Evolutionary conservation across 2,113 vertebrate genomes (phyloP).

Genomic region (Myotis davidii): DNA sequence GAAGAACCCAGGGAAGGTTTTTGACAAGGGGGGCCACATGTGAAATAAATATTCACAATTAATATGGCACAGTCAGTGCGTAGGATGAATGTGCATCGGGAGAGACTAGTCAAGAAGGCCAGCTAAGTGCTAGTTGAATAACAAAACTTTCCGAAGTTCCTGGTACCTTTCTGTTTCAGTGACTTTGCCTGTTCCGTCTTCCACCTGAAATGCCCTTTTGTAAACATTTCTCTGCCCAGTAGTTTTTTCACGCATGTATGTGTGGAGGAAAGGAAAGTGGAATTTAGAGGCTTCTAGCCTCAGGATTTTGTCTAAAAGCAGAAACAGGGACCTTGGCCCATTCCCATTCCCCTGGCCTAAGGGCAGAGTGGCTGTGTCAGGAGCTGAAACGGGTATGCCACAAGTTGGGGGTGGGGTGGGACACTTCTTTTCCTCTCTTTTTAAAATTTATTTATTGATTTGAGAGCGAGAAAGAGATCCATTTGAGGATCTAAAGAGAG

Average conservation of each 20-base stretch:
- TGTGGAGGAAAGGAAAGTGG: background rate
- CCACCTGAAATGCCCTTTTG: background rate
- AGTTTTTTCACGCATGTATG: background rate
- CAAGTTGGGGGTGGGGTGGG: no score
- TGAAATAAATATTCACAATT: background rate
- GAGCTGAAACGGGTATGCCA: background rate
- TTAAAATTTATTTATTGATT: no score
- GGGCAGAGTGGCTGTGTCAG: no score
- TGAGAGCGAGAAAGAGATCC: no score
- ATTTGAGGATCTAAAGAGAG: background rate
- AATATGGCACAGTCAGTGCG: fast-evolving
- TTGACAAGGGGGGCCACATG: background rate
- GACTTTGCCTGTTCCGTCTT: background rate
- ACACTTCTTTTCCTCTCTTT: background rate
- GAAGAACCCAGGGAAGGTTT: background rate
- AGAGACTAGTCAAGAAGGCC: background rate
- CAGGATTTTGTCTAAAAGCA: background rate
- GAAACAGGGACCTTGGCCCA: fast-evolving
- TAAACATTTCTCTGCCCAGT: background rate
- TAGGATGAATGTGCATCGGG: background rate
- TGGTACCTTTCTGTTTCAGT: background rate
- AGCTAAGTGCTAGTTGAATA: background rate
- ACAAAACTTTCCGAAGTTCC: background rate
- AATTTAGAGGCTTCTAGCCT: background rate
- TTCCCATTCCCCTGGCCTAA: background rate